phyloP scores from a whole-genome alignment of 2,797 vertebrate genomes.

The Cryptoprocta ferox region DNA sequence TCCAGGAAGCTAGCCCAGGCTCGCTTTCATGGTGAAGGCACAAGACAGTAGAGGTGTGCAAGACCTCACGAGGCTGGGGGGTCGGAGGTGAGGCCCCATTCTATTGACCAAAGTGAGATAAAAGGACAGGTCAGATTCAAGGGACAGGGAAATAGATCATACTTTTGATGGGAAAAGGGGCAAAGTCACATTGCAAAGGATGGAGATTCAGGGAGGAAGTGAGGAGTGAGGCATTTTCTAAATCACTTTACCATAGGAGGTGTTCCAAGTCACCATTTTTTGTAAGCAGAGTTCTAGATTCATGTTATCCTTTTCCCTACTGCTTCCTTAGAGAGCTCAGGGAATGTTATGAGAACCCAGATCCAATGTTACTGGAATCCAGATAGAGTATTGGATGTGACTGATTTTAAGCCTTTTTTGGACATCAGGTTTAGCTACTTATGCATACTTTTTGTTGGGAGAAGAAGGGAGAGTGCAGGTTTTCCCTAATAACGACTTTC shows the following conservation, averaged over 20 bases:
- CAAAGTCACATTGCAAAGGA: background rate
- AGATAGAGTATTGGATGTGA: background rate
- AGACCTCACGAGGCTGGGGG: background rate
- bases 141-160: background rate
- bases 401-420: background rate
- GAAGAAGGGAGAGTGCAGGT: background rate
- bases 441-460: background rate
- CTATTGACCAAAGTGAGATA: background rate
- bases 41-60: background rate
- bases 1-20: background rate
- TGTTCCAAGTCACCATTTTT: background rate
- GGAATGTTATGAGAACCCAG: background rate
- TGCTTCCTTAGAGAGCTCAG: background rate
- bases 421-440: background rate
- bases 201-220: background rate
- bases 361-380: background rate
- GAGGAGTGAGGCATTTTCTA: background rate
- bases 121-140: background rate
- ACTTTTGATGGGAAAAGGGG: background rate
- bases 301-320: background rate
- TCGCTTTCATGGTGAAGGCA: background rate
- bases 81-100: background rate
- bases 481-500: background rate
- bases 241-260: background rate
- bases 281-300: background rate